Evolutionary conservation across 2,113 vertebrate genomes (phyloP).

Genomic region (Mirza zaza): DNA sequence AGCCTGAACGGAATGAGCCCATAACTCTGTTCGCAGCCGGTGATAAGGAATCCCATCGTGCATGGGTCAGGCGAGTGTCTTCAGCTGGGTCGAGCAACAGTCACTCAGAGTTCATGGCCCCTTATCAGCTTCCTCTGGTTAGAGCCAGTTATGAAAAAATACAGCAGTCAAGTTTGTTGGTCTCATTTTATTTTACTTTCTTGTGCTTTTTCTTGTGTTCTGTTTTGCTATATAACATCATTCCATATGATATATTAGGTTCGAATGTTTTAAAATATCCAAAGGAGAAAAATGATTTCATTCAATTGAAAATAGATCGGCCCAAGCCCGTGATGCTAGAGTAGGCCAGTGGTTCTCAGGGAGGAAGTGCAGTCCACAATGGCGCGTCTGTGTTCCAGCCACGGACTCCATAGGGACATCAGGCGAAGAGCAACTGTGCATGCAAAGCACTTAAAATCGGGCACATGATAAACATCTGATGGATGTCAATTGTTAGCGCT

Average conservation of each 20-base stretch:
- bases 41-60: not conserved
- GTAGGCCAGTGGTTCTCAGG: not conserved
- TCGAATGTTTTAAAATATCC: not conserved
- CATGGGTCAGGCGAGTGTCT: not conserved
- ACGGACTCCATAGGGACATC: not conserved
- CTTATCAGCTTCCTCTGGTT: not conserved
- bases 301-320: not conserved
- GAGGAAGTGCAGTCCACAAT: not conserved
- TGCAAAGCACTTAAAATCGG: not conserved
- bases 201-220: not conserved
- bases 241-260: not conserved
- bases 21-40: rapidly evolving
- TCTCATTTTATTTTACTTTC: not conserved
- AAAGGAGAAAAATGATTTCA: not conserved
- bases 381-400: not conserved
- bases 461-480: not conserved
- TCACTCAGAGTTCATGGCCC: not conserved
- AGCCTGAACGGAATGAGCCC: too few relatives aligned
- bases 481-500: not conserved
- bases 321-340: not conserved
- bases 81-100: not conserved
- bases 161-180: not conserved
- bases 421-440: not conserved
- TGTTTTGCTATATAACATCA: not conserved
- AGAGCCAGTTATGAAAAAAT: not conserved